These are phyloP conservation scores for Oryzias dopingdopingensis DNA, from an alignment of 2,797 vertebrate genomes.

Conservation along the genomic window DNA sequence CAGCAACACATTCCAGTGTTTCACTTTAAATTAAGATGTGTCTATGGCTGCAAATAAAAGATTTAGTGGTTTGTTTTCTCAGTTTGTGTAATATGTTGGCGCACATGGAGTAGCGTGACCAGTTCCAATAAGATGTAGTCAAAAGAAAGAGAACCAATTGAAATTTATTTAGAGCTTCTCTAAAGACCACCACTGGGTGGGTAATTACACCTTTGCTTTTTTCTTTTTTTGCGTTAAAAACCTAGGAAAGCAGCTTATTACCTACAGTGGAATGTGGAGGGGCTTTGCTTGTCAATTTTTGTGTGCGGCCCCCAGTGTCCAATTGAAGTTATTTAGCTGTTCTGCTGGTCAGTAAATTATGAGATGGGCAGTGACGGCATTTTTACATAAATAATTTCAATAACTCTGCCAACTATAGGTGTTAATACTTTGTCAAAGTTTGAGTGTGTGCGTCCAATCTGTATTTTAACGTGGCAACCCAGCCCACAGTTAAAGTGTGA, in stretches of 20 bases:
- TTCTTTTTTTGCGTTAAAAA: slow-evolving; percentile 36
- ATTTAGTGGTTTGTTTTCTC: slow-evolving; percentile 43
- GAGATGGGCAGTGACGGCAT: slow-evolving; percentile 26
- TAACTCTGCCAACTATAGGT: slow-evolving; percentile 39
- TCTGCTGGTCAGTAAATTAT: slow-evolving; percentile 52
- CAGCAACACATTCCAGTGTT: slow-evolving; percentile 39
- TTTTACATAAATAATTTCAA: slow-evolving; percentile 43
- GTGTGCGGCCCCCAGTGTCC: slow-evolving; percentile 33
- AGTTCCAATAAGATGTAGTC: slow-evolving; percentile 5
- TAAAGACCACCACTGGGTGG: slow-evolving; percentile 16
- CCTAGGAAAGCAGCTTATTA: slow-evolving; percentile 58
- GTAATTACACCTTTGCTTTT: slow-evolving; percentile 20
- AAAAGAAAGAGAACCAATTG: slow-evolving; percentile 1
- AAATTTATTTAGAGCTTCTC: slow-evolving; percentile 14
- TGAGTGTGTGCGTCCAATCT: slow-evolving; percentile 47
- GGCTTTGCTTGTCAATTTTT: slow-evolving; percentile 26
- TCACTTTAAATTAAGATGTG: slow-evolving; percentile 53
- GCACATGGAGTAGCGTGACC: slow-evolving; percentile 4
- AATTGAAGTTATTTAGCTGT: slow-evolving; percentile 64
- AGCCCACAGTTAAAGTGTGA: slow-evolving; percentile 81
- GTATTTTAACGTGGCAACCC: slow-evolving; percentile 73
- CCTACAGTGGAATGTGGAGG: slow-evolving; percentile 56
- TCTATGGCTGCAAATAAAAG: slow-evolving; percentile 44
- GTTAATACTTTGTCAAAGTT: slow-evolving; percentile 32
- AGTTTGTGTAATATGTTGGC: slow-evolving; percentile 9